Base-by-base conservation (phyloP, 2,797 vertebrate genomes). In the Lepidocolaptes lacrymiger region DNA sequence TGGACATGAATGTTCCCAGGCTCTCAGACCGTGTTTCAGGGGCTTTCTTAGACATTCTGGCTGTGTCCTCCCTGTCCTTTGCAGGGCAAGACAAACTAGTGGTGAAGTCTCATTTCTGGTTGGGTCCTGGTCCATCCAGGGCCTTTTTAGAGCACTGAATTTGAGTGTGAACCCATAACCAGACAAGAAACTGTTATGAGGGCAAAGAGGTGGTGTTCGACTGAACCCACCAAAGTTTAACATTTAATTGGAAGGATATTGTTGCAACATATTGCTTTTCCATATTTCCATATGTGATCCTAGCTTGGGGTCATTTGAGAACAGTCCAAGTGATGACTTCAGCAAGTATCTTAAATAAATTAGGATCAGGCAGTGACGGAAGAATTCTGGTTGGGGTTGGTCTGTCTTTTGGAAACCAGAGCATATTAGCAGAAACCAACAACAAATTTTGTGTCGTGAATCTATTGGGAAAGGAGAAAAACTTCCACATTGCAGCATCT, bases 341-440 rank as follows among this genome's bases (percentile, higher is more conserved):
- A 97, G 96, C 95, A 94, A 97, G 92, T 95, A 93, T 94, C 96
- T 96, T 95, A 95, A 97, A 91, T 92, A 97, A 97, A 97, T 97
- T 96, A 97, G 92, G 96, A 97, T 97, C 97, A 97, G 95, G 94
- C 96, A 96, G 88, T 97, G 95, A 95, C 3, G 51, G 97, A 96
- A 95, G 95, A 93, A 95, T 97, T 97, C 87, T 97, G 87, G 90
- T 97, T 95, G 96, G 91, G 93, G 96, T 96, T 95, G 96, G 88
- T 95, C 84, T 96, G 92, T 91, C 78, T 87, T 96, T 95, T 97
- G 92, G 96, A 97, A 96, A 92, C 83, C 52, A 97, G 95, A 88
- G 55, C 41, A 19, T 58, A 81, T 89, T 94, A 95, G 46, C 58
- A 93, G 88, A 96, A 95, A 95, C 81, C 92, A 95, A 84, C 93